phyloP scores from a whole-genome alignment of 2,797 vertebrate genomes.

The Gorsachius magnificus region DNA sequence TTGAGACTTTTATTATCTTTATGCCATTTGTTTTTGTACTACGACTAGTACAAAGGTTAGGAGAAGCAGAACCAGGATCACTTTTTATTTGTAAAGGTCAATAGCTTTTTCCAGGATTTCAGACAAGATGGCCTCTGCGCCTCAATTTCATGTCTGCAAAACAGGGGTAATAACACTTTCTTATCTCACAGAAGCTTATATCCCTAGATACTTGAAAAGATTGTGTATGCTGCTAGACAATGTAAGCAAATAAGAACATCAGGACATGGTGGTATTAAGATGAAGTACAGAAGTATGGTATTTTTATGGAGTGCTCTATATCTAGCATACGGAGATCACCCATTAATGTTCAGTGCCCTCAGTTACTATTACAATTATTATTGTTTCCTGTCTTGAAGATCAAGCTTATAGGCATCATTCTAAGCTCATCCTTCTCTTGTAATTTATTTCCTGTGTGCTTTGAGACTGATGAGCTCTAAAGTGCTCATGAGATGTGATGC shows the following conservation, averaged over 20 bases:
- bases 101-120: neutral
- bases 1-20: neutral
- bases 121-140: neutral
- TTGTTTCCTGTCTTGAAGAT: neutral
- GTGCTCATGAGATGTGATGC: neutral
- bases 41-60: neutral
- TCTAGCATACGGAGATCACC: neutral
- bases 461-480: slow-evolving; percentile 15
- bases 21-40: neutral
- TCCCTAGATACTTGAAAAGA: neutral
- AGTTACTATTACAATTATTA: neutral
- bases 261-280: neutral
- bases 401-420: neutral
- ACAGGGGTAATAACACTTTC: neutral
- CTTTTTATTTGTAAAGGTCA: neutral
- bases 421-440: neutral
- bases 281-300: neutral
- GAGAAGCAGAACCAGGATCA: neutral
- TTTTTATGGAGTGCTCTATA: neutral
- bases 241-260: neutral
- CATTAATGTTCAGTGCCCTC: neutral
- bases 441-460: slow-evolving; percentile 28
- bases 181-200: neutral
- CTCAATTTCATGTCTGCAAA: neutral
- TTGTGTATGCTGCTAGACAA: neutral